A percentile compares a stretch with the other conserved stretches of the same genome.
These are phyloP conservation scores for Mythimna vitellina DNA, from an alignment of 2,888 invertebrate genomes.

Conservation along the genomic window DNA sequence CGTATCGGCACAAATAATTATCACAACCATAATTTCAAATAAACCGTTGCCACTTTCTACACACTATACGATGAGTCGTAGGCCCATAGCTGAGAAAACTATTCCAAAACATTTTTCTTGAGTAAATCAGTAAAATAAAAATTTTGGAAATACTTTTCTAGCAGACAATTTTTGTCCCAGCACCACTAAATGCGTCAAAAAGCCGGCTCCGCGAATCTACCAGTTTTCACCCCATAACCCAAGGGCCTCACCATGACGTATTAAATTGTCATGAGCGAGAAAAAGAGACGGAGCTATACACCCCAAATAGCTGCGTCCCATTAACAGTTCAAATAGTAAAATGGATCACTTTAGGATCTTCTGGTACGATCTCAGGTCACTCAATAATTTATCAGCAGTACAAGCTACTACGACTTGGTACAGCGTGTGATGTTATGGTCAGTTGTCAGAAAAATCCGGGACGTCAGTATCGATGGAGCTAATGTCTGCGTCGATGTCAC, in stretches of 20 bases:
- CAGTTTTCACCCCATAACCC: background rate
- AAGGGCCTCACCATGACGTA: no score
- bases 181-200: background rate
- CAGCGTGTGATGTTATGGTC: constrained; percentile 16
- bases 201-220: background rate
- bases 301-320: no score
- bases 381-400: constrained; percentile 3
- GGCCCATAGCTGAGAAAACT: constrained; percentile 1
- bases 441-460: constrained; percentile 79
- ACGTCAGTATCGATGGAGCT: constrained; percentile 84
- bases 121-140: background rate
- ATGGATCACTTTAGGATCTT: no score
- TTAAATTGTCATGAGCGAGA: no score
- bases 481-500: constrained; percentile 83
- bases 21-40: constrained; percentile 63
- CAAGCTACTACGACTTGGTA: constrained; percentile 10
- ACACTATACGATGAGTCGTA: constrained; percentile 27
- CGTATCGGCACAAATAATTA: constrained; percentile 25
- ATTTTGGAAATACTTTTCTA: constrained; percentile 1
- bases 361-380: no score
- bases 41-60: constrained; percentile 19
- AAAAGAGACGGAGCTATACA: no score
- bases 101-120: background rate
- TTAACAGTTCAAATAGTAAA: no score
- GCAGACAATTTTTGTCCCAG: background rate